phyloP scores from a whole-genome alignment of 2,113 vertebrate species.

The Labrus mixtus region DNA sequence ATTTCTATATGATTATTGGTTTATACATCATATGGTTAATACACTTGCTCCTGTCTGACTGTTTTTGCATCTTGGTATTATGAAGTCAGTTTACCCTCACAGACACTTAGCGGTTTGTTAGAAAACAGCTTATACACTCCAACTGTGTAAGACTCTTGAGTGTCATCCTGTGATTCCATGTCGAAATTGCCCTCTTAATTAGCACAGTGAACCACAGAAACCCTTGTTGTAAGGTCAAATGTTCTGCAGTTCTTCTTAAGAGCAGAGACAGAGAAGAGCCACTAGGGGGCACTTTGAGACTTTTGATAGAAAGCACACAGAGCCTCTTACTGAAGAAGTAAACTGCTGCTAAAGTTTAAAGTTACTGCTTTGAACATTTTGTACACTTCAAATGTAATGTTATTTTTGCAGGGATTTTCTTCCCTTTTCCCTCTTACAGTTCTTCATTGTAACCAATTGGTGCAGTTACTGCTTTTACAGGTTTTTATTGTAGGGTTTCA shows the following conservation, averaged over 20 bases:
- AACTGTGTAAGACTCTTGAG: slow-evolving; percentile 44
- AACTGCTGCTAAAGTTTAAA: slow-evolving; percentile 10
- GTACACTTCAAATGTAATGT: not conserved
- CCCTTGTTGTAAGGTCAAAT: slow-evolving; percentile 55
- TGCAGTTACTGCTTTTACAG: not conserved
- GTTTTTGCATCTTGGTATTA: slow-evolving; percentile 9
- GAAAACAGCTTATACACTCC: slow-evolving; percentile 51
- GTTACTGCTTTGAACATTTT: slow-evolving; percentile 3
- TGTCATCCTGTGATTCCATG: slow-evolving; percentile 56
- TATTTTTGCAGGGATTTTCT: not conserved
- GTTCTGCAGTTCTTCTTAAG: not conserved
- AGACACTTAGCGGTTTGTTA: slow-evolving; percentile 64
- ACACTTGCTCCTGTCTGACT: not conserved
- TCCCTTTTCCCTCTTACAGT: not conserved
- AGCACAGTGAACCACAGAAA: slow-evolving; percentile 53
- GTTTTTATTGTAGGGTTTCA: not conserved
- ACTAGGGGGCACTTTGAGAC: slow-evolving; percentile 83
- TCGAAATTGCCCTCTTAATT: slow-evolving; percentile 65
- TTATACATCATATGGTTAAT: not conserved
- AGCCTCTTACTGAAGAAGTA: not conserved
- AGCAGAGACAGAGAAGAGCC: slow-evolving; percentile 40
- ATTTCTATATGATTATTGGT: not conserved
- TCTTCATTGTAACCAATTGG: not conserved
- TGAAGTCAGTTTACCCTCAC: slow-evolving; percentile 52
- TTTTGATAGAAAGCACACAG: slow-evolving; percentile 45